Percentiles rank a stretch among this genome's conserved stretches.
Evolutionary conservation across 2,888 invertebrate species (phyloP).

Genomic region (Zygaena filipendulae): DNA sequence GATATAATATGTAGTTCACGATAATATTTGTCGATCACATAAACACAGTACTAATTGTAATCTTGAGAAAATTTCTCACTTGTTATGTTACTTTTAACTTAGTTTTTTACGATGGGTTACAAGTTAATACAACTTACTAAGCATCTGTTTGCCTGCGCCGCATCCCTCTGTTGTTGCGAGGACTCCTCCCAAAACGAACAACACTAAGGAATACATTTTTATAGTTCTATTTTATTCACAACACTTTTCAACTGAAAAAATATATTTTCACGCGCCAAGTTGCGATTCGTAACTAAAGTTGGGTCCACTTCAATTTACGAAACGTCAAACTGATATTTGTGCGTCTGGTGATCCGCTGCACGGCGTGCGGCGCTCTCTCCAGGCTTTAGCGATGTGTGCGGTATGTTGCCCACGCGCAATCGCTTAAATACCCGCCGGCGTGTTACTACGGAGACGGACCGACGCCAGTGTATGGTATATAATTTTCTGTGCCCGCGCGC

Average conservation of each 20-base stretch:
- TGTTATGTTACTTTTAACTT: too few relatives aligned
- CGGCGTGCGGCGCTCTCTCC: conserved; percentile 62
- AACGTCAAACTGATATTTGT: conserved; percentile 47
- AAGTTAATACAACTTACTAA: conserved; percentile 63
- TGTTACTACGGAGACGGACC: conserved; percentile 54
- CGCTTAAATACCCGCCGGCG: conserved; percentile 43
- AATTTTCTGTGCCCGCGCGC: too few relatives aligned
- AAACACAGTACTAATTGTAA: too few relatives aligned
- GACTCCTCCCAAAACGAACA: conserved; percentile 60
- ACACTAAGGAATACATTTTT: conserved; percentile 63
- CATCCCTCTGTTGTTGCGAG: conserved; percentile 57
- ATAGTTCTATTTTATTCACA: conserved; percentile 39
- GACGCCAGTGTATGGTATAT: too few relatives aligned
- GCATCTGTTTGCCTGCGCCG: conserved; percentile 51
- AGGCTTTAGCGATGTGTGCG: conserved; percentile 50
- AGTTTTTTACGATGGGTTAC: too few relatives aligned
- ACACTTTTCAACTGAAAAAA: conserved; percentile 53
- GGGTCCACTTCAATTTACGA: conserved; percentile 59
- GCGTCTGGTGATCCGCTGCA: conserved; percentile 58
- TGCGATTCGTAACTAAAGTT: conserved; percentile 65
- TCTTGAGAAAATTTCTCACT: too few relatives aligned
- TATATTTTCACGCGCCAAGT: conserved; percentile 35
- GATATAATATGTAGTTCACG: too few relatives aligned
- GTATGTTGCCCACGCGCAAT: conserved; percentile 26
- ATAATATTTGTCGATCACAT: too few relatives aligned